Conservation (phyloP, 2,888 invertebrate species). For the Euspilapteryx auroguttella region DNA sequence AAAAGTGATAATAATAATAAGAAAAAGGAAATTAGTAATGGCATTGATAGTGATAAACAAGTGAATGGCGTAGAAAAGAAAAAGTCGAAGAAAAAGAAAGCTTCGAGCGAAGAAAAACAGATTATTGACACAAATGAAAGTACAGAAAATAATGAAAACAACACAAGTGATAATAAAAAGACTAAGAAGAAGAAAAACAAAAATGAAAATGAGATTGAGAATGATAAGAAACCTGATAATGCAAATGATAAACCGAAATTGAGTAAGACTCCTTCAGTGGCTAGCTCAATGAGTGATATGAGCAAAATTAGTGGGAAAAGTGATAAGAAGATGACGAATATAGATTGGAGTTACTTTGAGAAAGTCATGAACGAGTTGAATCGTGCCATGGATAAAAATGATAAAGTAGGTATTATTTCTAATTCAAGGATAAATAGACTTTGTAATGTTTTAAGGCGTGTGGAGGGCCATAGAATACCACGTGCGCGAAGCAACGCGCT, state of each 20-base stretch:
- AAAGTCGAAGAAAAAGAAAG: constrained; percentile 2
- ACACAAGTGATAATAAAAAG: constrained; percentile 7
- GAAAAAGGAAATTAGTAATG: constrained; percentile 9
- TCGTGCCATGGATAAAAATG: constrained; percentile 33
- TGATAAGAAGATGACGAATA: constrained; percentile 10
- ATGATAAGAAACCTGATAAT: constrained; percentile 8
- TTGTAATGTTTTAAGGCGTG: constrained; percentile 1
- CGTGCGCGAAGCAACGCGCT: background rate
- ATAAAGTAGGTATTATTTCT: constrained; percentile 20
- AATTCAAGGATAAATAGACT: no score
- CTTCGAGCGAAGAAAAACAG: constrained; percentile 1
- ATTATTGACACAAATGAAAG: constrained; percentile 4
- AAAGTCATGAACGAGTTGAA: constrained; percentile 56
- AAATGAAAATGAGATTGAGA: constrained; percentile 1
- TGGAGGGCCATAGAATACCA: background rate
- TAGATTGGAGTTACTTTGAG: constrained; percentile 47
- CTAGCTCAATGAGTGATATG: constrained; percentile 36
- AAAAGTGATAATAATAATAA: constrained; percentile 4
- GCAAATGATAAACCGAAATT: constrained; percentile 16
- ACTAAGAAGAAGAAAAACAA: constrained; percentile 6
- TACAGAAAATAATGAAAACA: background rate
- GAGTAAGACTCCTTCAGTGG: constrained; percentile 30
- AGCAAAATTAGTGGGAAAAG: constrained; percentile 20
- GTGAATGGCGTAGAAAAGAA: background rate
- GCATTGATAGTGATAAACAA: constrained; percentile 6